Evolutionary conservation across 2,113 vertebrate species (phyloP).

Genomic region (Octodon degus): DNA sequence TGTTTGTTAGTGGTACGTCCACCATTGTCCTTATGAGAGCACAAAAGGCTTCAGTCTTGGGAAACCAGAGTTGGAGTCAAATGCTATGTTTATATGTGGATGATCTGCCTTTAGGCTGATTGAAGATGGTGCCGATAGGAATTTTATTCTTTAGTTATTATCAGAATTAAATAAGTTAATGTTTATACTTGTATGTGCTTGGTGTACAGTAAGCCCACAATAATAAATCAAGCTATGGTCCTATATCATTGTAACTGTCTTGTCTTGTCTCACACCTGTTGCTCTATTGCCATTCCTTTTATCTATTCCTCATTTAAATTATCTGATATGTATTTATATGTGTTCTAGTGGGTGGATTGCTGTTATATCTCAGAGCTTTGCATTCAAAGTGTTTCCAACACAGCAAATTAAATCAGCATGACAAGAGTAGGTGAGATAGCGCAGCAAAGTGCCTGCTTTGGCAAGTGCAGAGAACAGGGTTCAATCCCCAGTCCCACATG

Average conservation of each 20-base stretch:
- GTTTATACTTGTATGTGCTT: background rate
- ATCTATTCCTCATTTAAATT: constrained; percentile 50
- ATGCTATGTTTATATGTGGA: background rate
- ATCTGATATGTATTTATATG: constrained; percentile 72
- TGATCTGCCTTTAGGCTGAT: background rate
- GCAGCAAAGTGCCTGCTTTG: too few species aligned
- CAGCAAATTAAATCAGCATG: constrained; percentile 74
- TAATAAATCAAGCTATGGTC: background rate
- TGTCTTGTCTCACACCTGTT: background rate
- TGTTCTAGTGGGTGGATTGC: constrained; percentile 70
- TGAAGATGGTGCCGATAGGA: background rate
- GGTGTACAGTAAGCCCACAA: background rate
- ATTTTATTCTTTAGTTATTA: background rate
- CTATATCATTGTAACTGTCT: background rate
- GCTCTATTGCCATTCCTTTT: background rate
- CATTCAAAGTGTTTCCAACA: constrained; percentile 72
- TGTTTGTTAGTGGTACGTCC: background rate
- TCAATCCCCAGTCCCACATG: too few species aligned
- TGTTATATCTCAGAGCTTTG: constrained; percentile 79
- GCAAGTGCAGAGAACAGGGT: too few species aligned
- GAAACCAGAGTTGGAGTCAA: background rate
- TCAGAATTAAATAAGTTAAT: background rate
- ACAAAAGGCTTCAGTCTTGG: background rate
- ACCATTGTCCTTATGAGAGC: background rate
- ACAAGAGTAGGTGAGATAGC: background rate